phyloP scores from a whole-genome alignment of 2,113 vertebrate genomes.

The Cryptotis parvus region DNA sequence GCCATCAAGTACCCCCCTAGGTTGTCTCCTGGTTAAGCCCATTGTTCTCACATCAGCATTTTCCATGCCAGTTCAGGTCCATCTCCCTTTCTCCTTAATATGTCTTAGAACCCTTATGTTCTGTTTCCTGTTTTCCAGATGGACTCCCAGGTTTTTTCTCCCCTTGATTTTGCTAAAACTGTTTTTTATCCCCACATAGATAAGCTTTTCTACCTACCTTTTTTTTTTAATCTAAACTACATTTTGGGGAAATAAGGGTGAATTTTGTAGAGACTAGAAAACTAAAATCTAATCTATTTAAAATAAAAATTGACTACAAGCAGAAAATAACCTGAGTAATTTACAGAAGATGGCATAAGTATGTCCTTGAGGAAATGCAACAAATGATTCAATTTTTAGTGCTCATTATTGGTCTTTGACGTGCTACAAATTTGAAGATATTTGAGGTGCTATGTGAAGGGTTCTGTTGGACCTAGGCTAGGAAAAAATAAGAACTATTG shows the following conservation, averaged over 20 bases:
- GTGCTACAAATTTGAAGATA: background rate
- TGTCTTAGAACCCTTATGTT: background rate
- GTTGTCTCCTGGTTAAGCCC: background rate
- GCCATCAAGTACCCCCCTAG: background rate
- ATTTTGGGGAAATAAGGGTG: background rate
- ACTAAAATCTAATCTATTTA: background rate
- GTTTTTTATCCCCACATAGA: background rate
- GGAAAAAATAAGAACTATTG: background rate
- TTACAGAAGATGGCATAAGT: background rate
- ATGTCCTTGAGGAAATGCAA: background rate
- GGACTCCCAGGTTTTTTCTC: background rate
- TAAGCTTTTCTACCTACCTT: background rate
- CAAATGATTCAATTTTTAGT: background rate
- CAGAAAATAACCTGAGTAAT: background rate
- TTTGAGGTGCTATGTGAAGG: background rate
- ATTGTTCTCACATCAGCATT: background rate
- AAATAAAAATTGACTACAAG: background rate
- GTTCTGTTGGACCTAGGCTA: background rate
- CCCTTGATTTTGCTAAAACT: background rate
- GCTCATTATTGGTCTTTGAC: background rate
- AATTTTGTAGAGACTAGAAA: background rate
- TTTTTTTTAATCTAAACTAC: slow-evolving; percentile 13
- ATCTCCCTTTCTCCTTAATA: background rate
- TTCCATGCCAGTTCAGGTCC: too few relatives aligned
- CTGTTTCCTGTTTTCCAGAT: background rate